Evolutionary conservation across 2,888 invertebrate genomes (phyloP), one percentile per base, ranked within the genome.

Genomic region (Drosophila tripunctata): DNA sequence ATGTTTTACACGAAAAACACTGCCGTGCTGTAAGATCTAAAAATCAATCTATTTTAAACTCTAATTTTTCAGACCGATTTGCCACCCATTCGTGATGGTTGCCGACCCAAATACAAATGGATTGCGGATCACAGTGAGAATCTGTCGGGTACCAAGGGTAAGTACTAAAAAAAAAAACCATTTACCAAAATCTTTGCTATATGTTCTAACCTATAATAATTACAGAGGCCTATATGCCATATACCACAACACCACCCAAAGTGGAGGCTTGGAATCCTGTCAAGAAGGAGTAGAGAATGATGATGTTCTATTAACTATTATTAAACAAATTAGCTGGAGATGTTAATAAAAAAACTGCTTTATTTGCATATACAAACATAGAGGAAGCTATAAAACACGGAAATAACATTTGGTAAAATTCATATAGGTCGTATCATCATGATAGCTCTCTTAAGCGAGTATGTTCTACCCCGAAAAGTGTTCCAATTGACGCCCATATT

Each of bases 201-300:
- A 19, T 2, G 5, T 5, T 8, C 1, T 36, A 22, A 5, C 4
- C 5, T 33, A 27, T n/a, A 2, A 0, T 33, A 22, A 19, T 38
- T 50, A 8, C 74, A 92, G 91, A 89, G 1, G 94, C 96, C 75
- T 99, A 97, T 89, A 94, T 96, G 78, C 99, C 99, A 0, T 99
- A 98, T 91, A 95, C 94, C 73, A 99, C 99, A 2, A 96, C 96
- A 0, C 92, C 91, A 19, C 94, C 96, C 1, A 99, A 99, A 92
- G 93, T 99, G 27, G 93, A 98, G 89, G 93, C 96, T 2, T 99
- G 99, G 99, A 89, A 90, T 41, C 95, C 94, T 4, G 27, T 3
- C 3, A 88, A 89, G 15, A 62, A 90, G 88, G 75, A 82, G 14
- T 58, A 87, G 51, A 50, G 36, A 6, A 12, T n/a, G 24, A 38